A percentile compares a stretch with the other conserved stretches of the same genome.
Evolutionary conservation across 2,888 invertebrate genomes (phyloP).

Genomic region (Pegoplata infirma): DNA sequence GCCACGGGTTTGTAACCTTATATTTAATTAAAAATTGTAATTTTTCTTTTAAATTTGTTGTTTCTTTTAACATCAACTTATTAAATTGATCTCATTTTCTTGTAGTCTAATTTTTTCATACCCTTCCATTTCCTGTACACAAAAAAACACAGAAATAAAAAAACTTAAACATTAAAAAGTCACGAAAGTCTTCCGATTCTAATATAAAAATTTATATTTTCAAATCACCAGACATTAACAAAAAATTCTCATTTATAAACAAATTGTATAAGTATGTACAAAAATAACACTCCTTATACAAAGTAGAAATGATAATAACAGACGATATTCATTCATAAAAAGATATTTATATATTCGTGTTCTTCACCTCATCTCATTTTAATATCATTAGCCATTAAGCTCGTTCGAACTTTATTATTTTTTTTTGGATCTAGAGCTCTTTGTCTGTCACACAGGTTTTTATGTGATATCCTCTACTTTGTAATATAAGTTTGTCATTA

Average conservation of each 20-base stretch:
- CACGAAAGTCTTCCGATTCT: conserved; percentile 18
- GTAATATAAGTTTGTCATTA: no score
- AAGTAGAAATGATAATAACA: background rate
- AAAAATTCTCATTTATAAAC: background rate
- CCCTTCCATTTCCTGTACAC: conserved; percentile 30
- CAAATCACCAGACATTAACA: conserved; percentile 24
- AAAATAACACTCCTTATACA: background rate
- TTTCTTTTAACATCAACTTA: background rate
- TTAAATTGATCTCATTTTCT: background rate
- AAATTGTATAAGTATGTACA: conserved; percentile 10
- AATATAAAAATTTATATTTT: conserved; percentile 1
- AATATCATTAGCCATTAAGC: conserved; percentile 70
- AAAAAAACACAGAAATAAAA: background rate
- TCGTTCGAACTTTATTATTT: background rate
- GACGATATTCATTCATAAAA: conserved; percentile 26
- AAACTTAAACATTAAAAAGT: conserved; percentile 39
- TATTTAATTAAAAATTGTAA: background rate
- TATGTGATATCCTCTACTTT: no score
- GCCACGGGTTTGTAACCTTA: no score
- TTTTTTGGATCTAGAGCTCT: no score
- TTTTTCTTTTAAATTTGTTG: background rate
- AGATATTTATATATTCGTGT: conserved; percentile 66
- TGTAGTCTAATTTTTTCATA: background rate
- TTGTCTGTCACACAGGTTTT: background rate
- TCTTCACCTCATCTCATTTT: conserved; percentile 71